Conservation (phyloP, 2,113 vertebrate genomes). For the Scophthalmus maximus region DNA sequence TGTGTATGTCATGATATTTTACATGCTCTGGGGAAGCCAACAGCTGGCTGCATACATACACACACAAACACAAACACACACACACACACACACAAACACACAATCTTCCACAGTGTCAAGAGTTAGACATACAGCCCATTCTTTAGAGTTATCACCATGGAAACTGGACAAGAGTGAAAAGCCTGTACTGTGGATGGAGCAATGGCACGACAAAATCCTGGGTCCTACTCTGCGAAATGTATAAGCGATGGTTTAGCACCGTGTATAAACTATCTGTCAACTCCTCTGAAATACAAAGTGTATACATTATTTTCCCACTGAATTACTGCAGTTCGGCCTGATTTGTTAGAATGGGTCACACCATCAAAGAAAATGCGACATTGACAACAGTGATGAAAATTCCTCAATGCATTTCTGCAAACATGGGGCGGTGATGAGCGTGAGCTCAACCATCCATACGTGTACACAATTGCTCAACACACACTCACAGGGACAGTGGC, state of each 20-base stretch:
- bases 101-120: constrained; percentile 66
- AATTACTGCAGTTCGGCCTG: constrained; percentile 23
- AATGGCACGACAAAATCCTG: constrained; percentile 52
- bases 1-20: no score
- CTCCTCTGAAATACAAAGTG: constrained; percentile 28
- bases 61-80: not conserved
- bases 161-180: constrained; percentile 80
- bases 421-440: not conserved
- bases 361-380: constrained; percentile 34
- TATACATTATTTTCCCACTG: not conserved
- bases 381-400: constrained; percentile 36
- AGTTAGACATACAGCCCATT: constrained; percentile 76
- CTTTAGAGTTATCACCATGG: constrained; percentile 83
- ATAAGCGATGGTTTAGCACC: constrained; percentile 26
- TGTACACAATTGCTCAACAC: not conserved
- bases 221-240: constrained; percentile 49
- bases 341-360: constrained; percentile 20
- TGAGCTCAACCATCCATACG: not conserved
- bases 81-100: constrained; percentile 5
- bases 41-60: not conserved
- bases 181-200: constrained; percentile 55
- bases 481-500: not conserved
- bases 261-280: constrained; percentile 31
- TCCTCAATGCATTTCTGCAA: constrained; percentile 16
- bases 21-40: no score